Base-by-base conservation (phyloP, 2,797 vertebrate species). In the Varecia variegata region DNA sequence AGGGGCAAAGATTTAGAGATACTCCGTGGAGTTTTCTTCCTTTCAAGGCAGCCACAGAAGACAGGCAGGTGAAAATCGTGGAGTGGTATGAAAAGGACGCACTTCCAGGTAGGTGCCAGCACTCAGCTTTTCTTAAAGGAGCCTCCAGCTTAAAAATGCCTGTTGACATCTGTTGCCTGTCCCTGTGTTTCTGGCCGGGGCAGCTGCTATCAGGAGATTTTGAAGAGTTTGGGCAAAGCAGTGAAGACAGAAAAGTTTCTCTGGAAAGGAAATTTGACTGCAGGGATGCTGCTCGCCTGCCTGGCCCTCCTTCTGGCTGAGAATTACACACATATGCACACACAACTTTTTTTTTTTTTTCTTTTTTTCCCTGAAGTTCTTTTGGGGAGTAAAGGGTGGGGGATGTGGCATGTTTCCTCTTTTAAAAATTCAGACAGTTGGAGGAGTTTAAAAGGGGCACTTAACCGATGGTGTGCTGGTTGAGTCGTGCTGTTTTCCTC, bases 91-190 rank as follows among this genome's bases (percentile, higher is more conserved):
- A 54, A 84, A 80, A 62, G 65, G 83, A 73, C 47, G 0, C 38
- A 1, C 50, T 85, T 96, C 81, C 95, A 96, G 96, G 95, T 97
- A 91, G 88, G 93, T 95, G 83, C 81, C 43, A 18, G 82, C 87
- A 0, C 7, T 62, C 2, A n/a, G 77, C 94, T 90, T 32, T 70
- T 82, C 82, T 58, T 47, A 15, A 86, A 32, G 73, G 60, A 71
- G 27, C 40, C 45, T 89, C 38, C 13, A 32, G 0, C 68, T 94
- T 74, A 25, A 77, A 60, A 90, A 60, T 60, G 68, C 65, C 77
- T 32, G 0, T 84, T 83, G 7, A n/a, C 50, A 47, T 83, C 58
- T 65, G 76, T 52, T 47, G 82, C 56, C 79, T 35, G 76, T n/a
- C 8, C 43, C 32, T 32, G 54, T 54, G 32, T 76, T 50, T 58